Base-by-base conservation (phyloP, 2,888 invertebrate genomes). In the Leptinotarsa juncta region DNA sequence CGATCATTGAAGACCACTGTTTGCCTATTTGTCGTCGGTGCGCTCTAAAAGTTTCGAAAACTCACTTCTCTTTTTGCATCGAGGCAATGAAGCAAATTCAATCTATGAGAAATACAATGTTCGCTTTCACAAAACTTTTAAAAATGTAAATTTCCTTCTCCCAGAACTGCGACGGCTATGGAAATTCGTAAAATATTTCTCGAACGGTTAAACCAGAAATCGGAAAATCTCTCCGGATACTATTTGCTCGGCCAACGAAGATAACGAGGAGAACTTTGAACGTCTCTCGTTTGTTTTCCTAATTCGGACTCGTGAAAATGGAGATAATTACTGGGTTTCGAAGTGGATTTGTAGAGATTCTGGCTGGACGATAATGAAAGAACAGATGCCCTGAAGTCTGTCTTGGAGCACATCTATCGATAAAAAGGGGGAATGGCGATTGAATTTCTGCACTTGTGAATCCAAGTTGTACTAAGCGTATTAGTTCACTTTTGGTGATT, bases 261-360 rank as follows among this genome's bases (percentile, higher is more conserved):
- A 74, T 70, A 74, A 73, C 55, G 71, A 51, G 51, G 71, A 74
- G 73, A 75, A 69, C 66, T 75, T 75, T 65, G 55, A 71, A 55
- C 72, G 69, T 73, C 73, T 32, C 51, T 67, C 71, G 68, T 75
- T 77, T 75, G 73, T 75, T 75, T 67, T 71, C 73, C 55, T 73
- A 74, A 72, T 72, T 68, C 49, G 68, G 32, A 70, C 32, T 49
- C 53, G 70, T 32, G 50, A 42, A 75, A 75, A 72, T 42, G 67
- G 32, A 49, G 49, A 57, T 73, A 71, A 74, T 74, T 70, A 70
- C 68, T 48, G 67, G 20, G 50, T 48, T 66, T 66, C 20, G 16
- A 50, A 66, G 20, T 49, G 66, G 66, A 66, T 66, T 66, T 66
- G 66, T 50, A 23, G 66, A 50, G 23, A 66, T 66, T 49, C 66